Base-by-base conservation (phyloP, 1,140 invertebrate species). In the Lepidurus arcticus region DNA sequence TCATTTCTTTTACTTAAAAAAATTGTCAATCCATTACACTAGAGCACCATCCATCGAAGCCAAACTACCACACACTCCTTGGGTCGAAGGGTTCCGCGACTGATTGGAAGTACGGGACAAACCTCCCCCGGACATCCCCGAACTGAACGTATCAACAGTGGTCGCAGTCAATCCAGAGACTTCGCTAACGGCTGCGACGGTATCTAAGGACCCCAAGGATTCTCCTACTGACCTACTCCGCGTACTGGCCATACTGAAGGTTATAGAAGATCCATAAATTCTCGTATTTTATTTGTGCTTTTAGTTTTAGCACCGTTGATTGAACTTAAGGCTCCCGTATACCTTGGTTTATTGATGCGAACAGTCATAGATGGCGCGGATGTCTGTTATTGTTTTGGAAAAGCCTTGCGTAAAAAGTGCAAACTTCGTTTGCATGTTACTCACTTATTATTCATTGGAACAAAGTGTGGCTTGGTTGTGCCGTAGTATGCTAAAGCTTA, bases 31-130 rank as follows among this genome's bases (percentile, higher is more conserved):
- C 21, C 21, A n/a, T 21, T 21, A 65, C 21, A 65, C 53, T 65
- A 65, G 21, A n/a, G 53, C 53, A 16, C 53, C 53, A 13, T 65
- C 53, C 53, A 65, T 16, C 13, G 53, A 65, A 1, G 53, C 53
- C 53, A 65, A 65, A 65, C 53, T 65, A 21, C 53, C 53, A 65
- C 53, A 65, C 8, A 65, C 53, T 9, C 53, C 53, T 21, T 65
- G 53, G 1, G 53, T 65, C 21, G 53, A 65, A 21, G 53, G 53
- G 3, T 65, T 65, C 6, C 53, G 53, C 53, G 53, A 65, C n/a
- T 65, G 53, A 65, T 65, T 65, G 53, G 53, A 65, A 65, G 16
- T 65, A 65, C 53, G 16, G 53, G 53, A 65, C 53, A 65, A 11
- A 16, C 53, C 53, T 65, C 53, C 34, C 34, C 34, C 53, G 53